Base-by-base conservation (phyloP, 2,888 invertebrate genomes). In the Lampropteryx suffumata region DNA sequence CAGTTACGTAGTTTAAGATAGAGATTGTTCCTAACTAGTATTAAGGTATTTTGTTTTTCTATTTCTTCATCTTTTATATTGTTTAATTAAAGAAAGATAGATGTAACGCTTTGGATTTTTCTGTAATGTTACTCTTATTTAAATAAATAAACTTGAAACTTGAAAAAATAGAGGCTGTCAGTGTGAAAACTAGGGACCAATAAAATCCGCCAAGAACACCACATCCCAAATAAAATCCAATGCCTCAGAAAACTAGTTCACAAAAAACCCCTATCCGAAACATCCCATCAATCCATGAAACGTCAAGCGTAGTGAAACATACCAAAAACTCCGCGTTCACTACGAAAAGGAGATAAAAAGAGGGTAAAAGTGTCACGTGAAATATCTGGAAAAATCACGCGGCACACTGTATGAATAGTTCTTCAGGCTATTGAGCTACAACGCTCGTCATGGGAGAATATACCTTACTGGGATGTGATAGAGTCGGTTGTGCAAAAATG, bases 391-490 rank as follows among this genome's bases (percentile, higher is more conserved):
- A 62, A 71, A 69, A 71, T 69, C 69, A 61, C 66, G 42, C 61
- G 45, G 51, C 56, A 58, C 64, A 2, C 24, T 67, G n/a, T n/a
- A 66, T 79, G 79, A 79, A 79, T 76, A 72, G 79, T 69, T 70
- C 76, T 78, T 66, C 63, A 73, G 64, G n/a, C n/a, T 74, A 76
- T 73, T 76, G 72, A 78, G 64, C 48, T 61, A 59, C 59, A 34
- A 55, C 50, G 14, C 27, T 27, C 21, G 35, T 11, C 56, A 52
- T 12, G 27, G 47, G 13, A 71, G 60, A 64, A 17, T 57, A 12
- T 40, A 46, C 62, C 50, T 41, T 76, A 51, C 0, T 0, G 0
- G 3, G 0, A 3, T 2, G 2, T 3, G 0, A n/a, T 59, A 70
- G 37, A 51, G 71, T 53, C n/a, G n/a, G n/a, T n/a, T 49, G 42